Conservation (phyloP, 2,113 vertebrate genomes). For the Epinephelus moara region DNA sequence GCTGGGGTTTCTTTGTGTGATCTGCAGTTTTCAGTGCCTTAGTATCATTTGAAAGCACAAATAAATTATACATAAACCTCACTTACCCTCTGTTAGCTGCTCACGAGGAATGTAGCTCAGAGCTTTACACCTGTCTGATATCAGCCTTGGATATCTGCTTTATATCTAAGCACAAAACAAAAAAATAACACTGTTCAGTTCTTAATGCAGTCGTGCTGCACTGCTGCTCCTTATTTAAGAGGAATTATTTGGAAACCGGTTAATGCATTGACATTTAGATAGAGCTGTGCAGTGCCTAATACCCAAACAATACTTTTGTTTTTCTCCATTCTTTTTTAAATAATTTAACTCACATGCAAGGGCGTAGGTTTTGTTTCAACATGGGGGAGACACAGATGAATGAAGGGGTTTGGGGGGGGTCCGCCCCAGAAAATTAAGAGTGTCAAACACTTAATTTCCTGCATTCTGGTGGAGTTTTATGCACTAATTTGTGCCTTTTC, state of each 20-base stretch:
- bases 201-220: neutral
- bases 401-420: no score
- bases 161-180: neutral
- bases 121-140: slow-evolving; percentile 19
- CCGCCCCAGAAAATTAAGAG: no score
- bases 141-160: slow-evolving; percentile 19
- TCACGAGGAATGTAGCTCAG: slow-evolving; percentile 14
- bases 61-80: slow-evolving; percentile 33
- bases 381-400: no score
- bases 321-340: no score
- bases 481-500: no score
- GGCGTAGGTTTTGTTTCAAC: no score
- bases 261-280: neutral
- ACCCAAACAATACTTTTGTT: no score
- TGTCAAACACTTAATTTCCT: no score
- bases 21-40: slow-evolving; percentile 19
- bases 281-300: neutral
- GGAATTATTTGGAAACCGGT: neutral
- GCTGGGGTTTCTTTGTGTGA: slow-evolving; percentile 43
- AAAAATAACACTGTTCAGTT: neutral
- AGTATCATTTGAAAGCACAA: slow-evolving; percentile 41
- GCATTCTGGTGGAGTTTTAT: no score
- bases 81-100: slow-evolving; percentile 30
- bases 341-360: no score
- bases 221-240: neutral